Percentiles rank a stretch among this genome's conserved stretches.
These are phyloP conservation scores for Rhyacophila evoluta DNA, from an alignment of 2,888 invertebrate species.

Conservation along the genomic window DNA sequence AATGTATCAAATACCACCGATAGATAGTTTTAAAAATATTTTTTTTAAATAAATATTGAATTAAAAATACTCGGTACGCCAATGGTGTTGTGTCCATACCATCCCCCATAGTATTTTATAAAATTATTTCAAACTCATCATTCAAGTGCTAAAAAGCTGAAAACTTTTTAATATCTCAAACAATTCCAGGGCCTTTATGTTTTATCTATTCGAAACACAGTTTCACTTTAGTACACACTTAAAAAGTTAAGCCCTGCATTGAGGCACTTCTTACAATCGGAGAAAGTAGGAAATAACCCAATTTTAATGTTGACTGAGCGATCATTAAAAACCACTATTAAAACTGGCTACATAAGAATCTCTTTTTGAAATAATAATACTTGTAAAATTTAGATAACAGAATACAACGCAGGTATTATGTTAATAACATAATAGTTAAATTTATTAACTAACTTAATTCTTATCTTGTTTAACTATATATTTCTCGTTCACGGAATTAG, in stretches of 20 bases:
- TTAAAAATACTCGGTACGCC: too few relatives aligned
- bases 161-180: not conserved
- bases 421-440: not conserved
- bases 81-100: too few relatives aligned
- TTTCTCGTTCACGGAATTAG: not conserved
- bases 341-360: slow-evolving; percentile 2
- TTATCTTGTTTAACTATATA: not conserved
- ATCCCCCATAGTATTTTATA: too few relatives aligned
- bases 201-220: not conserved
- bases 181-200: not conserved
- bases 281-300: slow-evolving; percentile 40
- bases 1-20: too few relatives aligned
- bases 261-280: slow-evolving; percentile 15
- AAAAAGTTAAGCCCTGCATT: slow-evolving; percentile 24
- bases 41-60: too few relatives aligned
- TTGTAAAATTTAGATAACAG: not conserved
- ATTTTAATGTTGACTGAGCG: slow-evolving; percentile 34
- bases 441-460: not conserved
- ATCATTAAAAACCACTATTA: slow-evolving; percentile 34
- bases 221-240: slow-evolving; percentile 13
- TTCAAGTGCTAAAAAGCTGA: not conserved
- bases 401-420: not conserved
- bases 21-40: too few relatives aligned
- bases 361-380: not conserved
- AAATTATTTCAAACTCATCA: too few relatives aligned